phyloP scores from a whole-genome alignment of 2,797 vertebrate species.

The Cryptoprocta ferox region DNA sequence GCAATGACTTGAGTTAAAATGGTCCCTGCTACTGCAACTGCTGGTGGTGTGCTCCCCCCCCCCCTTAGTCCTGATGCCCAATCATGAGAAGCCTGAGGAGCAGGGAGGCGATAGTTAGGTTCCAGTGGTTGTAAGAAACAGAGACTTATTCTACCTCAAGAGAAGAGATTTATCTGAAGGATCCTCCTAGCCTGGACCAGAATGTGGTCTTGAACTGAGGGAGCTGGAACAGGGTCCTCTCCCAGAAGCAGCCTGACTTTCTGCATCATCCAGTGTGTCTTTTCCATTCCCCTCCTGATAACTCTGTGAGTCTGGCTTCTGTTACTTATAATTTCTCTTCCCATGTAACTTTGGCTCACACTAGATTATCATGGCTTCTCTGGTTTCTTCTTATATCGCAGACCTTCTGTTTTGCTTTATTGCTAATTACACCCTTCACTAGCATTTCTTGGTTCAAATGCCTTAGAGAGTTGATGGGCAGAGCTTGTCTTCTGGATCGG shows the following conservation, averaged over 20 bases:
- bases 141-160: not conserved
- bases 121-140: not conserved
- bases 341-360: conserved; percentile 5
- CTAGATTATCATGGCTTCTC: conserved; percentile 45
- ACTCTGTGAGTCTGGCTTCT: not conserved
- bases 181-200: not conserved
- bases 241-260: not conserved
- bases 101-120: not conserved
- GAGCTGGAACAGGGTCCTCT: not conserved
- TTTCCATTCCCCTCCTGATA: not conserved
- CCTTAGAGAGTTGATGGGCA: not conserved
- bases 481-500: not conserved
- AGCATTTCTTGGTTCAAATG: not conserved
- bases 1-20: not conserved
- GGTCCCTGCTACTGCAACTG: not conserved
- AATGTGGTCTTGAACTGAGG: not conserved
- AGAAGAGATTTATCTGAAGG: not conserved
- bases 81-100: not conserved
- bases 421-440: not conserved
- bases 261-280: not conserved
- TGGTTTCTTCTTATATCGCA: not conserved
- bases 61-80: not conserved
- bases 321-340: conserved; percentile 32
- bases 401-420: not conserved
- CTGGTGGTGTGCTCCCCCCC: not conserved